Evolutionary conservation across 2,888 invertebrate genomes (phyloP), one percentile per base, ranked within the genome.

Genomic region (Habrosyne pyritoides): DNA sequence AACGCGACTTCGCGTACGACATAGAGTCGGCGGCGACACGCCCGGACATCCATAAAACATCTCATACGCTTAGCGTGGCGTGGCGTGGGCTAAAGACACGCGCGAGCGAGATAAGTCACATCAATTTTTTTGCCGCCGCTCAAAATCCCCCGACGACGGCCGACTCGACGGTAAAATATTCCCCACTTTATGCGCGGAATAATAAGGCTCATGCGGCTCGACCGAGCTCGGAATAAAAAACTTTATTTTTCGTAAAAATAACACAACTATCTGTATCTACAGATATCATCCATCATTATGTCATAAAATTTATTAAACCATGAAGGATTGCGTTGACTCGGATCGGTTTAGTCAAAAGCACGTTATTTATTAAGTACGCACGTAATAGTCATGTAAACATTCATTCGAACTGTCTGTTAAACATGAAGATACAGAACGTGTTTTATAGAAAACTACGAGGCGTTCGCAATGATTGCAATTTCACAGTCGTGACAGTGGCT

Each of bases 51-150:
- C 84, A 89, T 89, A 87, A 88, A 84, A 85, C 88, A 87, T 86
- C 64, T 74, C 77, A 67, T 74, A 72, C 75, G 78, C 77, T 79
- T 78, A 79, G 76, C 75, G 71, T 62, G 66, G 24, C 24, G 24
- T 7, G 24, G 42, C 42, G 42, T 10, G 42, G 70, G 67, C 70
- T 76, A 76, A 83, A 77, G 81, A 82, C 83, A 77, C 81, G 70
- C 71, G 69, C 74, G 70, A 69, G 73, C 71, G 74, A 84, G 86
- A 90, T 89, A 89, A 89, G 87, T 84, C 86, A 82, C 87, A 84
- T 86, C 90, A 83, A 86, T 91, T 91, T 90, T 91, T 91, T 88
- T 79, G 79, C 73, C 81, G 78, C 84, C 82, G 75, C 79, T 79
- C 82, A 69, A 80, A 87, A 89, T 89, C 90, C 90, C 89, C 77